Evolutionary conservation across 2,888 invertebrate species (phyloP).

Genomic region (Aleiodes testaceus): DNA sequence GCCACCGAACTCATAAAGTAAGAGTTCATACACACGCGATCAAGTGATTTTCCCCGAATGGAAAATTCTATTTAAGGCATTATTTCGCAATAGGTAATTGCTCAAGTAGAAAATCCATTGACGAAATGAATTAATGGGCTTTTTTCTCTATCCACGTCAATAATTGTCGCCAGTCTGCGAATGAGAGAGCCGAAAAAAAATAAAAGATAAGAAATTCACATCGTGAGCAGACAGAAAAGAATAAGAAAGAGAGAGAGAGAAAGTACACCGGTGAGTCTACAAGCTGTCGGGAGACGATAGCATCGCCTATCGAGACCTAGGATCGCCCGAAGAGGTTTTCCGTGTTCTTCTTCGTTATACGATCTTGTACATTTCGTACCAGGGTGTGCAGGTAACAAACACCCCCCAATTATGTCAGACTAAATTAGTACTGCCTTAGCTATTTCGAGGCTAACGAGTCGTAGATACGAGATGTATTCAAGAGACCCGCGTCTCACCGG

Average conservation of each 20-base stretch:
- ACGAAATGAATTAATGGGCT: constrained; percentile 12
- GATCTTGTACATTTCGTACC: constrained; percentile 64
- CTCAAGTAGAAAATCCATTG: neutral
- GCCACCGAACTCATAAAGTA: constrained; percentile 4
- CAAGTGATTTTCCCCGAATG: constrained; percentile 14
- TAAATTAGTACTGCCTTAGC: constrained; percentile 71
- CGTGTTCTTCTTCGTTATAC: constrained; percentile 72
- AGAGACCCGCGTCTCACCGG: constrained; percentile 11
- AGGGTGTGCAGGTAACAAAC: constrained; percentile 71
- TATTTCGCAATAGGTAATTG: constrained; percentile 16
- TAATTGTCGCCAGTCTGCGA: constrained; percentile 25
- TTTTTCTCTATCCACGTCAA: neutral
- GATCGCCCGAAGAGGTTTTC: constrained; percentile 72
- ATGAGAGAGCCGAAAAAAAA: constrained; percentile 3
- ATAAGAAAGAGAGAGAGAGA: constrained; percentile 43
- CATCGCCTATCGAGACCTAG: constrained; percentile 70
- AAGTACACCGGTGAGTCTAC: constrained; percentile 60
- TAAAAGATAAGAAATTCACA: constrained; percentile 19
- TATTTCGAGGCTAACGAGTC: constrained; percentile 69
- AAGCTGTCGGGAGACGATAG: constrained; percentile 69
- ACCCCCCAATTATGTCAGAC: constrained; percentile 72
- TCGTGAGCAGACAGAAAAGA: constrained; percentile 29
- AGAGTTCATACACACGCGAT: constrained; percentile 29
- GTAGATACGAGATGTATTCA: constrained; percentile 42
- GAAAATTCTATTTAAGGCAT: constrained; percentile 18